Conservation (phyloP, 2,797 vertebrate species). For the Thunnus albacares region DNA sequence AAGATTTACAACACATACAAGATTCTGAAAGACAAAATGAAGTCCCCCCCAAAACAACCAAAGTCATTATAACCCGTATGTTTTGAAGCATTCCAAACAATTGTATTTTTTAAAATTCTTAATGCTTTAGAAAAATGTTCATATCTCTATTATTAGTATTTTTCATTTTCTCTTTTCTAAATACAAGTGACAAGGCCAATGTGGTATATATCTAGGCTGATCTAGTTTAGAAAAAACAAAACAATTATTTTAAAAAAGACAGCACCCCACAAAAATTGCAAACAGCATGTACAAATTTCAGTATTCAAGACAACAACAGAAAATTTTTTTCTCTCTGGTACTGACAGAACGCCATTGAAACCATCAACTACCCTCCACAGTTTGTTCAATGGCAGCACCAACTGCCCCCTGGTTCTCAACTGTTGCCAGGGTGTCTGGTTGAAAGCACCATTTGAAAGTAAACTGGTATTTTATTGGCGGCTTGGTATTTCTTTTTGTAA, state of each 20-base stretch:
- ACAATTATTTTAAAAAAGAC: constrained; percentile 79
- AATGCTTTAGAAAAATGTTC: constrained; percentile 92
- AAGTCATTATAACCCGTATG: constrained; percentile 89
- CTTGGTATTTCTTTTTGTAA: constrained; percentile 83
- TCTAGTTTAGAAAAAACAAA: constrained; percentile 84
- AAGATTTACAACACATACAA: constrained; percentile 84
- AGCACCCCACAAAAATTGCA: constrained; percentile 87
- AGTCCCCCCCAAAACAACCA: constrained; percentile 69
- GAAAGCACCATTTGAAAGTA: constrained; percentile 84
- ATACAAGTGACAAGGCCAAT: constrained; percentile 91
- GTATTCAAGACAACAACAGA: constrained; percentile 80
- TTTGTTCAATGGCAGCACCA: constrained; percentile 82
- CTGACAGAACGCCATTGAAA: constrained; percentile 74
- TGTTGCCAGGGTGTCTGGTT: constrained; percentile 70
- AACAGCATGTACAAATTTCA: constrained; percentile 88
- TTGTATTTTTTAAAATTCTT: constrained; percentile 84
- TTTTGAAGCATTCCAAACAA: constrained; percentile 89
- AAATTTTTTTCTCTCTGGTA: constrained; percentile 57
- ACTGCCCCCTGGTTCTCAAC: constrained; percentile 60
- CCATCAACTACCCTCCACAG: constrained; percentile 54
- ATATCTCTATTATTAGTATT: constrained; percentile 91
- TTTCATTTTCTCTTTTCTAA: constrained; percentile 88
- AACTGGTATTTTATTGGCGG: constrained; percentile 84
- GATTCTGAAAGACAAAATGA: constrained; percentile 70
- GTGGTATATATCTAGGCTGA: constrained; percentile 90